Percentiles rank a stretch among this genome's conserved stretches.
phyloP scores from a whole-genome alignment of 2,113 vertebrate genomes.

The Solea solea region DNA sequence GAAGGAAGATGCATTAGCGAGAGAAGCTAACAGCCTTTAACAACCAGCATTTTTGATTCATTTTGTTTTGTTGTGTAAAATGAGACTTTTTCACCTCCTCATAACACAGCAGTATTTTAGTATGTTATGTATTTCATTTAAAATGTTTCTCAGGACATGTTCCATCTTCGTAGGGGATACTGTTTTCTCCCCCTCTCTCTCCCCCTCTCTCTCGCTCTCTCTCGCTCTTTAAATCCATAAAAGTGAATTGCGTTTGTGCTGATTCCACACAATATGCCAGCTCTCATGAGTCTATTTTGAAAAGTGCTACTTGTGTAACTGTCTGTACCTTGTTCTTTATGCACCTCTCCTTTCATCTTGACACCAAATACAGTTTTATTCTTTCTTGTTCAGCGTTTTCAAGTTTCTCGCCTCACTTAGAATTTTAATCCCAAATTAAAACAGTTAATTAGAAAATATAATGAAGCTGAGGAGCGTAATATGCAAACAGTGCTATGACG shows the following conservation, averaged over 20 bases:
- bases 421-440: slow-evolving; percentile 79
- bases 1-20: slow-evolving; percentile 70
- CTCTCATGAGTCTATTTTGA: slow-evolving; percentile 48
- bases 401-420: slow-evolving; percentile 65
- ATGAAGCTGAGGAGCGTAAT: slow-evolving; percentile 80
- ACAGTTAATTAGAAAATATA: slow-evolving; percentile 81
- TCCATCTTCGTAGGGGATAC: slow-evolving; percentile 34
- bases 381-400: slow-evolving; percentile 78
- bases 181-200: not conserved
- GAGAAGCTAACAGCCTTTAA: slow-evolving; percentile 75
- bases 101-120: slow-evolving; percentile 37
- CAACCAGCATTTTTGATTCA: slow-evolving; percentile 69
- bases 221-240: slow-evolving; percentile 36
- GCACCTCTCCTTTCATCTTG: slow-evolving; percentile 70
- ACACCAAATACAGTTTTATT: slow-evolving; percentile 64
- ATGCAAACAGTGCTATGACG: slow-evolving; percentile 76
- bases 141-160: slow-evolving; percentile 57
- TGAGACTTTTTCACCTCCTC: slow-evolving; percentile 57
- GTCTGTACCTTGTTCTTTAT: slow-evolving; percentile 46
- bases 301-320: slow-evolving; percentile 57
- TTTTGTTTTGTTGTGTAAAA: slow-evolving; percentile 73
- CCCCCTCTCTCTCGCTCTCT: not conserved
- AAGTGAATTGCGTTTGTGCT: slow-evolving; percentile 63
- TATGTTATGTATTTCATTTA: slow-evolving; percentile 65
- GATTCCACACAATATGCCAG: slow-evolving; percentile 62